Base-by-base conservation (phyloP, 2,113 vertebrate genomes). In the Thalassarche chlororhynchos region DNA sequence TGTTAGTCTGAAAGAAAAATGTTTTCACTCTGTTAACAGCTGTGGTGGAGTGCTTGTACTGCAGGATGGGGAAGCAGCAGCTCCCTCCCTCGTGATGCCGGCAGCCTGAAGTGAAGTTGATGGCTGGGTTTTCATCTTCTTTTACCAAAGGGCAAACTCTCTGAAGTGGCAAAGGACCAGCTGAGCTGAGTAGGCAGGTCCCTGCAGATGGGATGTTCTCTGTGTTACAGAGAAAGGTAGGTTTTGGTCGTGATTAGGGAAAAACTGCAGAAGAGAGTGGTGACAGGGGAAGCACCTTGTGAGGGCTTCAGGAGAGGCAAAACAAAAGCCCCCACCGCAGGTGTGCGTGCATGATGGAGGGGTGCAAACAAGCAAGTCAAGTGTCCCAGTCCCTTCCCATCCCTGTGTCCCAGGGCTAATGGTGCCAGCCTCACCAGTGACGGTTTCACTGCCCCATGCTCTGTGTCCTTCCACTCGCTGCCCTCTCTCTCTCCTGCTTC, bases 301-400 rank as follows among this genome's bases (percentile, higher is more conserved):
- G 1, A 57, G 28, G 69, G 31, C 31, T 87, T 57, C 8, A 5
- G 52, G 17, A 91, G 38, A 74, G 32, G 38, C 31, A 46, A 71
- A 64, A 42, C 24, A n/a, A 26, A 89, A 49, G 5, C 17, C 31
- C 18, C 3, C 9, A 5, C 9, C 1, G 2, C 1, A 8, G 23
- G 19, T 14, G 20, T 70, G 55, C 9, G 17, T 0, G 6, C 6
- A 2, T 8, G 17, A 32, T 8, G 26, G 60, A 72, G 20, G 10
- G 36, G 16, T 32, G 54, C 18, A 60, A 60, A 82, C 25, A 28
- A 76, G n/a, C 46, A 49, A 36, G 51, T n/a, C 0, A 2, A n/a
- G 29, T 19, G 18, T 70, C 24, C 29, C 44, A 4, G 17, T 78
- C 32, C 51, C 40, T 74, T 51, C 51, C 70, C 16, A 10, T 57